Evolutionary conservation across 2,888 invertebrate genomes (phyloP).

Genomic region (Itoplectis maculator): DNA sequence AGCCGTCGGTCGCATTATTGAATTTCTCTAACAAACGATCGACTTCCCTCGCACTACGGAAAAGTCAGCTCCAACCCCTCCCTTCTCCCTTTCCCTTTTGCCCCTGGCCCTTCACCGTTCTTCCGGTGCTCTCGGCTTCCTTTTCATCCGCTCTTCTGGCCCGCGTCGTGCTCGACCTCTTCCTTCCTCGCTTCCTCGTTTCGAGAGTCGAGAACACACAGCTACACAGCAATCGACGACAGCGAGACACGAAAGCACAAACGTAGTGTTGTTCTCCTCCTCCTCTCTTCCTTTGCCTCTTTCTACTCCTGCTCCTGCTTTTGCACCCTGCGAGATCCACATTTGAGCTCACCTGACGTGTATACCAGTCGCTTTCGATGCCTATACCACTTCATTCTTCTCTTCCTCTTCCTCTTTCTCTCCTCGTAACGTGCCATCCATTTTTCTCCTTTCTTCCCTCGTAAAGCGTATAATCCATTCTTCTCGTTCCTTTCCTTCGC

Average conservation of each 20-base stretch:
- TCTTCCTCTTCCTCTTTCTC: background rate
- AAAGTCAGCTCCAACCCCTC: background rate
- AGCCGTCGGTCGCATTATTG: conserved; percentile 77
- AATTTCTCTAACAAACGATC: conserved; percentile 80
- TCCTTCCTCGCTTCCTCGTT: conserved; percentile 22
- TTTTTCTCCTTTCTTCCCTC: background rate
- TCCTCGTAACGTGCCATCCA: background rate
- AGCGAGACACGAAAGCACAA: conserved; percentile 39
- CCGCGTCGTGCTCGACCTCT: conserved; percentile 3
- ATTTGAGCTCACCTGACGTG: no score
- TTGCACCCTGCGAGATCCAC: background rate
- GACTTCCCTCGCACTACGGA: conserved; percentile 66
- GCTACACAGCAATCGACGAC: conserved; percentile 23
- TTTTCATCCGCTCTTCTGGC: conserved; percentile 26
- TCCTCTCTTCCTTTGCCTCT: conserved; percentile 1
- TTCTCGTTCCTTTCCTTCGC: conserved; percentile 35
- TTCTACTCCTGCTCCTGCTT: conserved; percentile 16
- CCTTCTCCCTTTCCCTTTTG: conserved; percentile 58
- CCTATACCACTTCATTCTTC: background rate
- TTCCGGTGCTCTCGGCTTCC: conserved; percentile 50
- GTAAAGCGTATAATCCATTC: conserved; percentile 22
- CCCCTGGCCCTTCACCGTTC: conserved; percentile 44
- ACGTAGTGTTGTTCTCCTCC: conserved; percentile 29
- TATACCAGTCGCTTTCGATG: background rate
- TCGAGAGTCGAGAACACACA: conserved; percentile 25